Conservation (phyloP, 2,113 vertebrate species). For the Theristicus caerulescens region DNA sequence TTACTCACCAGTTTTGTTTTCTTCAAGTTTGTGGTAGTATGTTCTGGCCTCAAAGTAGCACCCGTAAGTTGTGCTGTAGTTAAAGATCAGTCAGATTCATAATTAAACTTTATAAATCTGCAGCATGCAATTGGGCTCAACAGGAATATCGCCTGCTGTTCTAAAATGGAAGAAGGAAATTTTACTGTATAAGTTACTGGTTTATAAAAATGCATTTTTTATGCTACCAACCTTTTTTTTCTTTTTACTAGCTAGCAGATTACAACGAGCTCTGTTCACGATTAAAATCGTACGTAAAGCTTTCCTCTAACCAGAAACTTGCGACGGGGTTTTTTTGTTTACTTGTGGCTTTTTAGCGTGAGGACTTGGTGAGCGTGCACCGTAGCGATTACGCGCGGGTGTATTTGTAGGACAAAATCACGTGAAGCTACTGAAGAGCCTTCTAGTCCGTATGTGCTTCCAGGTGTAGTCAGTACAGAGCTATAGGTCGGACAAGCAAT, state of each 20-base stretch:
- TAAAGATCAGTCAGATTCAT: neutral
- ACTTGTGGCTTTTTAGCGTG: neutral
- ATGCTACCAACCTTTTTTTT: too few species aligned
- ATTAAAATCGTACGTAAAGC: neutral
- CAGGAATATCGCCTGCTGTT: neutral
- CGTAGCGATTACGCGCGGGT: neutral
- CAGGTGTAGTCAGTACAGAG: neutral
- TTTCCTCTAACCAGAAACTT: neutral
- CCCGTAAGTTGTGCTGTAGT: neutral
- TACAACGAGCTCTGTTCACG: neutral
- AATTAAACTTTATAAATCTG: neutral
- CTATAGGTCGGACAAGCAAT: neutral
- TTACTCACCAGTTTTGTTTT: neutral
- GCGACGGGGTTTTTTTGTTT: neutral
- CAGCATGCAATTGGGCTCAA: neutral
- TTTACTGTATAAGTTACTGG: neutral
- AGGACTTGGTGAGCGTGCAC: neutral
- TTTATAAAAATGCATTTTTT: neutral
- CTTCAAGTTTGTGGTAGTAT: neutral
- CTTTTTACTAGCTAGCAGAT: neutral
- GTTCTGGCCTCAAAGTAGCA: neutral
- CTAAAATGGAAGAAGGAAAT: neutral
- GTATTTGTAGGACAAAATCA: neutral
- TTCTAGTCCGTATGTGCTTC: neutral
- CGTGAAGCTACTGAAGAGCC: neutral